Conservation (phyloP, 2,797 vertebrate genomes). For the Alauda arvensis region DNA sequence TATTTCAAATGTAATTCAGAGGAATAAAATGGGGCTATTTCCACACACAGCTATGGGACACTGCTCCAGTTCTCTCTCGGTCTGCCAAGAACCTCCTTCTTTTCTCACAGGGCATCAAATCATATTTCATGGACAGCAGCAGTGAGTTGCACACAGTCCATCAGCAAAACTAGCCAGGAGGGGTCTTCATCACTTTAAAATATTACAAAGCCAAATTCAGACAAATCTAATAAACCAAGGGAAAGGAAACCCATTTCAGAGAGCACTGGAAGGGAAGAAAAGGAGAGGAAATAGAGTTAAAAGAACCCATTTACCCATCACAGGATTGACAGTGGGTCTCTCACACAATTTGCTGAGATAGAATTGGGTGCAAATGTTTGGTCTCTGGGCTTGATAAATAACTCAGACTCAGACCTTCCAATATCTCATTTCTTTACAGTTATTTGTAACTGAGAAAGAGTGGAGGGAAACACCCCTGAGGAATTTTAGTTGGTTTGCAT, state of each 20-base stretch:
- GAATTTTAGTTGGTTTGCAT: background rate
- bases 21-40: background rate
- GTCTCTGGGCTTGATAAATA: background rate
- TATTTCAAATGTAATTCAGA: background rate
- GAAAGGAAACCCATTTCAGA: background rate
- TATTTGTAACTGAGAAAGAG: background rate
- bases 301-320: background rate
- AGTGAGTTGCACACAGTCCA: background rate
- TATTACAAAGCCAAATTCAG: background rate
- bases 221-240: constrained; percentile 2
- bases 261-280: background rate
- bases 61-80: background rate
- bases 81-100: background rate
- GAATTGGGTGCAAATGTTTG: background rate
- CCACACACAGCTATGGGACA: background rate
- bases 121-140: background rate
- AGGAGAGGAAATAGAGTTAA: background rate
- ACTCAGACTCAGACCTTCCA: background rate
- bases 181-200: background rate
- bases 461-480: too few species aligned
- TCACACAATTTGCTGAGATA: background rate
- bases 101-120: background rate
- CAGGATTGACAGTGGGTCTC: background rate
- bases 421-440: background rate
- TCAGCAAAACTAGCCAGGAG: background rate